A percentile compares a stretch with the other conserved stretches of the same genome.
phyloP scores from a whole-genome alignment of 30 jellyfish, hydroid and myxozoan species.

The Hydractinia symbiolongicarpus region DNA sequence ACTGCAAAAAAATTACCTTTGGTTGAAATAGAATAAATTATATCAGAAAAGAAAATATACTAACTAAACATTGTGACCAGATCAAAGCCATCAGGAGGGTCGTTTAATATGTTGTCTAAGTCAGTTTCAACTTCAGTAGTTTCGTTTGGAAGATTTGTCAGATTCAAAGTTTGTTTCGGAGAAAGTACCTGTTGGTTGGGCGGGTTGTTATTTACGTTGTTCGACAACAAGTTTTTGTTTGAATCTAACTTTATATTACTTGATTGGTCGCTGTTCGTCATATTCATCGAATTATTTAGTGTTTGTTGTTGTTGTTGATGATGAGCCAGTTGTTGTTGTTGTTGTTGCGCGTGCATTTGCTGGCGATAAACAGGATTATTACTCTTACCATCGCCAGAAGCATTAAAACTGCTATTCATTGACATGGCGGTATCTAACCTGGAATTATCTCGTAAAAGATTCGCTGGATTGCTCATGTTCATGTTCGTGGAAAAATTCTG shows the following conservation, averaged over 20 bases:
- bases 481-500: background rate
- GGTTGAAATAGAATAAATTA: background rate
- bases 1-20: no score
- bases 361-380: background rate
- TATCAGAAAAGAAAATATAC: background rate
- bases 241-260: background rate
- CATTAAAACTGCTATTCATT: background rate
- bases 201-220: background rate
- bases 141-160: background rate
- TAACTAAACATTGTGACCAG: constrained; percentile 11
- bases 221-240: background rate
- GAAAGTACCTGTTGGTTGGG: background rate
- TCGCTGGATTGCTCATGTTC: background rate
- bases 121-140: constrained; percentile 10
- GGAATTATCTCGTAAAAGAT: background rate
- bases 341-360: constrained; percentile 16
- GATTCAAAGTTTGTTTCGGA: background rate
- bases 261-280: no score
- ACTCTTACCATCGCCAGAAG: background rate
- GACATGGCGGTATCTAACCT: background rate
- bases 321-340: constrained; percentile 16
- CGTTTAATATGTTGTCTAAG: constrained; percentile 18
- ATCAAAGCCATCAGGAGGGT: constrained; percentile 28
- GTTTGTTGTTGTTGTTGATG: no score
- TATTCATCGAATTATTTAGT: no score